These are phyloP conservation scores for Falco punctatus DNA, from an alignment of 2,113 vertebrate species.

Conservation along the genomic window DNA sequence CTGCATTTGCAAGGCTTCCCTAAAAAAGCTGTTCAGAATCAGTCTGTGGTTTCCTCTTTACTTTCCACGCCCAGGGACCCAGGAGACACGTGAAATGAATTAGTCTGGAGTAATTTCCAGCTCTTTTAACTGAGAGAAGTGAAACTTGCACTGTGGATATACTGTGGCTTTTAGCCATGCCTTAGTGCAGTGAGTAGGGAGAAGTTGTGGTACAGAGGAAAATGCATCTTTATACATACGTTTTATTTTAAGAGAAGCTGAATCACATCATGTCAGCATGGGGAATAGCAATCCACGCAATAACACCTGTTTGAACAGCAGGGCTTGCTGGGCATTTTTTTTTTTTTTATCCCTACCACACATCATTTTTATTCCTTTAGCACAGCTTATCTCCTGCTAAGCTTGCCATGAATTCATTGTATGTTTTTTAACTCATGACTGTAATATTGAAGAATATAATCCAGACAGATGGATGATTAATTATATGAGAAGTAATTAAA, in stretches of 20 bases:
- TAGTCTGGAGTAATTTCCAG: background rate
- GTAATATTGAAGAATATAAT: background rate
- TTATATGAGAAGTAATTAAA: conserved; percentile 42
- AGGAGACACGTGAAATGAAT: background rate
- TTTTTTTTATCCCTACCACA: background rate
- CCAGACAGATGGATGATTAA: conserved; percentile 20
- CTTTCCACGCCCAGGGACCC: background rate
- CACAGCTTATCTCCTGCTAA: background rate
- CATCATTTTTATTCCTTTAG: background rate
- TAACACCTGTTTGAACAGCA: background rate
- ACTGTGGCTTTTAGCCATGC: background rate
- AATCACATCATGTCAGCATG: accelerated
- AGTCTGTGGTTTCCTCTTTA: background rate
- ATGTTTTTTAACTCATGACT: background rate
- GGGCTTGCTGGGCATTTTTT: background rate
- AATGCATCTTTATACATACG: background rate
- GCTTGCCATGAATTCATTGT: background rate
- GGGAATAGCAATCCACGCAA: background rate
- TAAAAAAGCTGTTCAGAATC: background rate
- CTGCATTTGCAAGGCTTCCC: background rate
- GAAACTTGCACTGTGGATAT: background rate
- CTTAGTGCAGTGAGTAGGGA: background rate
- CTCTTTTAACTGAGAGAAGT: background rate
- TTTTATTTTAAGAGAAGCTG: background rate
- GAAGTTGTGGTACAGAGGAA: background rate